These are phyloP conservation scores for Steinernema khuongi DNA, from an alignment of 1,140 invertebrate species.

Conservation along the genomic window DNA sequence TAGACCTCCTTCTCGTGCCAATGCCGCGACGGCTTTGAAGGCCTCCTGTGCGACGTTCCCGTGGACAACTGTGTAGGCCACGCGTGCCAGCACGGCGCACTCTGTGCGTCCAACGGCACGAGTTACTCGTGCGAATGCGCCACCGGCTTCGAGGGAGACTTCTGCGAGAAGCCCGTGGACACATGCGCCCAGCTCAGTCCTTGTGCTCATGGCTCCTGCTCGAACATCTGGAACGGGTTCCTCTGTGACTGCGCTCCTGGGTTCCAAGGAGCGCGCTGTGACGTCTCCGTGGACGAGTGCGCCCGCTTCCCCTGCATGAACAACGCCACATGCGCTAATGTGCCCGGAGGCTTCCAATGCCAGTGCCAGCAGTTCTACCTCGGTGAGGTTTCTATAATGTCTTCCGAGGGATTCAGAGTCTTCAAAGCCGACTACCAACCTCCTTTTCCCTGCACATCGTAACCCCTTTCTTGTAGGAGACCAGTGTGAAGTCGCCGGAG, in stretches of 20 bases:
- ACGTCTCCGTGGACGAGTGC: conserved; percentile 41
- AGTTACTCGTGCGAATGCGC: conserved; percentile 31
- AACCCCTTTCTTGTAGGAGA: conserved; percentile 38
- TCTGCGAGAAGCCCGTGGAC: conserved; percentile 34
- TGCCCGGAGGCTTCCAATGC: conserved; percentile 35
- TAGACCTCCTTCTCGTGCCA: conserved; percentile 27
- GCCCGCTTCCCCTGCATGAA: conserved; percentile 46
- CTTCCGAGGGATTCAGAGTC: not conserved
- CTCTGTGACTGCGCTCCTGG: conserved; percentile 43
- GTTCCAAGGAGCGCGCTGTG: conserved; percentile 42
- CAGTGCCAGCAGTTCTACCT: conserved; percentile 45
- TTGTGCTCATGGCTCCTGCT: conserved; percentile 40
- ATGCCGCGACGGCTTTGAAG: conserved; percentile 23
- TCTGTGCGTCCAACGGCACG: not conserved
- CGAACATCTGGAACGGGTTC: conserved; percentile 35
- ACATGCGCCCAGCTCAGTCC: conserved; percentile 25
- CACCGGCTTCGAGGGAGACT: conserved; percentile 30
- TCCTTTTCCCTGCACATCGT: conserved; percentile 6
- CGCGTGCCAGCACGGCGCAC: not conserved
- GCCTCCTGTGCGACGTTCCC: conserved; percentile 13
- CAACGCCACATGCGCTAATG: conserved; percentile 42
- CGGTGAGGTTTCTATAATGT: conserved; percentile 24
- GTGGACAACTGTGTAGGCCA: conserved; percentile 18
- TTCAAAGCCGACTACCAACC: conserved; percentile 1
- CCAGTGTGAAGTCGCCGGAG: conserved; percentile 46